Evolutionary conservation across 2,113 vertebrate species (phyloP), one percentile per base, ranked within the genome.

Genomic region (Megaceryle maxima): DNA sequence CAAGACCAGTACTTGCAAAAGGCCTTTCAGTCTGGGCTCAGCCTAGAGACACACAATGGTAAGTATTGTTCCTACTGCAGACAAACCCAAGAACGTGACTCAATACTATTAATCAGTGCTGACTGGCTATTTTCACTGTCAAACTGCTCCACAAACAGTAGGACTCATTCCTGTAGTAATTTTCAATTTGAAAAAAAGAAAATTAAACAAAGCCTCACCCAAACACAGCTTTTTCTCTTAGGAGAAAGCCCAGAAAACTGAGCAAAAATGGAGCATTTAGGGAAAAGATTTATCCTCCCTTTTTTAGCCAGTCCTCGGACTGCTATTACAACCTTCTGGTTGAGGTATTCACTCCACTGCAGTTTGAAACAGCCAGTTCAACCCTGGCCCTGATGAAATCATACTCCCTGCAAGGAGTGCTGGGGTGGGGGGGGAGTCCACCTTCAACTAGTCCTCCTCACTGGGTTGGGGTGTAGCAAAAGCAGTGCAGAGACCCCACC

Each of bases 61-160:
- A 46, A 19, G 37, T 33, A 46, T 41, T 91, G 73, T 87, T 93
- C 64, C 77, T 72, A 10, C 28, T n/a, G 53, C 24, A 62, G 56
- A n/a, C 69, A 77, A 59, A 78, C 81, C 18, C 31, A 83, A 86
- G 83, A 86, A 62, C 69, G 74, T 91, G 87, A 91, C 77, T 82
- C 53, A 85, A 28, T 55, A 10, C 44, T 28, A 67, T 56, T 85
- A 60, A 87, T 93, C 66, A 87, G 16, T 39, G n/a, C 44, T 81
- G 33, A 60, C 35, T 78, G 16, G 14, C 8, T 37, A 35, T 91
- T 95, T 91, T 85, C 74, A 73, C 16, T 12, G 1, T 28, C 22
- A 83, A 92, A 82, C 63, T 59, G n/a, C 33, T 72, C 88, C 59
- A 66, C 63, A 76, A 82, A 91, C 0, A 1, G 16, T 29, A 79